Evolutionary conservation across 2,888 invertebrate species (phyloP), one percentile per base, ranked within the genome.

Genomic region (Ophioninae sp.): DNA sequence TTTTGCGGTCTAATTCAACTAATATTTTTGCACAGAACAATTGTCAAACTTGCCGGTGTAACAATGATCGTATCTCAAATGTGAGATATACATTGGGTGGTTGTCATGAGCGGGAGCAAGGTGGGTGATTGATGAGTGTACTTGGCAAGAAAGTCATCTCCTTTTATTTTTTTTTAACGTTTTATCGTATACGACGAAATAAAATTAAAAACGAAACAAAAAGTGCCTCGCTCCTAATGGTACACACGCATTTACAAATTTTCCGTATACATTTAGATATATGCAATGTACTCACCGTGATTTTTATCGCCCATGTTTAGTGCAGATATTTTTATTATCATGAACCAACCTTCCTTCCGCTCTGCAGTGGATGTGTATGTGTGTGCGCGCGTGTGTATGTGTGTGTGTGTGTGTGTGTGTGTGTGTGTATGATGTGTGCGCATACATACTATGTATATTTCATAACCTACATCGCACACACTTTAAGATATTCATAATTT

Each of bases 241-340:
- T 72, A 84, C 76, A 62, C 75, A 67, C 84, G 81, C 81, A 61
- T 81, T 81, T 70, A 78, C 77, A 64, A 21, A 50, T 21, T 61
- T 70, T 81, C 21, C 67, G 70, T 70, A 70, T 81, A 81, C 81
- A 80, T 69, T 59, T 78, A 81, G 61, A 70, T 78, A 67, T 76
- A 84, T 67, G 81, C 81, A 73, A 79, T 44, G 74, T 65, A 75
- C 59, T 79, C 82, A 72, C 61, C 56, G 44, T 73, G 57, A 82
- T 75, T 82, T 61, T 70, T 65, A 20, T 57, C 61, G 10, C 20
- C 39, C 72, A 62, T 56, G 64, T 78, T 76, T 39, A 76, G 76
- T 77, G 73, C 56, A 78, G 59, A 82, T 69, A 69, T 72, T 80
- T 70, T 77, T 57, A 10, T 44, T 21, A 70, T 57, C 62, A 75